Evolutionary conservation across 2,113 vertebrate genomes (phyloP), one percentile per base, ranked within the genome.

Genomic region (Poeciliopsis occidentalis): DNA sequence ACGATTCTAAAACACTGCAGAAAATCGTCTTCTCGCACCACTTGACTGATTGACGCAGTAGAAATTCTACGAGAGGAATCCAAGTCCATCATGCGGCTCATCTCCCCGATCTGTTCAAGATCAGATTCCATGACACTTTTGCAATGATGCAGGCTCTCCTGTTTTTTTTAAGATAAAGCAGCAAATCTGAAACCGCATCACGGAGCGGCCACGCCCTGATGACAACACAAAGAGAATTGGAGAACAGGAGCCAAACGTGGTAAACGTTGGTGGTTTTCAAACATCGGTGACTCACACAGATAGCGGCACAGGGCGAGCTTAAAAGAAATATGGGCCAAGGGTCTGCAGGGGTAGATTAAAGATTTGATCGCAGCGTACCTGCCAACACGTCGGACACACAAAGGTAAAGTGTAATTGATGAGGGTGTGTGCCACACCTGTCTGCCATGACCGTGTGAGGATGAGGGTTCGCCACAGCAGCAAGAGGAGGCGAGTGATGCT

Each of bases 111-210:
- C 11, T 41, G 11, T 66, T 39, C 26, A 27, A 34, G 31, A 26
- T 4, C 34, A 27, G 13, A 13, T 27, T 19, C n/a, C 13, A 10
- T 32, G 57, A 17, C 13, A 24, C 32, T 24, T 15, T 4, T 22
- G 32, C 44, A 3, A 3, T 8, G 12, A 60, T 26, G 29, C 5
- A 41, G 15, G 2, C 26, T 66, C 0, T 4, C 44, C 17, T 13
- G 54, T 54, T 30, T 32, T 27, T 27, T 15, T 27, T 64, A 47
- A 4, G 24, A 19, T 47, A n/a, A n/a, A 41, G 30, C 67, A 69
- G 27, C 29, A 37, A 83, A 80, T 78, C 73, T 66, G 51, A 76
- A 65, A 57, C 44, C 31, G 39, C 73, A 61, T 75, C n/a, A 65
- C 26, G 30, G 12, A 75, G 65, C 80, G 29, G 44, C 57, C 29